These are phyloP conservation scores for Calypte anna DNA, from an alignment of 2,113 vertebrate genomes.

Conservation along the genomic window DNA sequence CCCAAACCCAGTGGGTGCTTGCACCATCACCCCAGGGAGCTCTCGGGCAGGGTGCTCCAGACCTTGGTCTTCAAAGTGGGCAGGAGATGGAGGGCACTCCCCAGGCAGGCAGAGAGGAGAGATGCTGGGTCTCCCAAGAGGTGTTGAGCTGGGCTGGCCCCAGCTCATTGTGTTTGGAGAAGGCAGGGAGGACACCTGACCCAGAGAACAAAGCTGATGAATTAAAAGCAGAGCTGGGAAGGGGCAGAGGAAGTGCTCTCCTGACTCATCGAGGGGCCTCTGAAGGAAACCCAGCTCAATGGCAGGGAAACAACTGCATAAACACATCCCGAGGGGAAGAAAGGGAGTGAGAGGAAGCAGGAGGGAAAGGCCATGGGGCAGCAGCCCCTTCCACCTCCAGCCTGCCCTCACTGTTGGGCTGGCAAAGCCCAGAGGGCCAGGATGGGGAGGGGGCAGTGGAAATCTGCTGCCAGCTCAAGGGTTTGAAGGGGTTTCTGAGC, in stretches of 20 bases:
- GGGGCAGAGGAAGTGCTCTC: slow-evolving; percentile 36
- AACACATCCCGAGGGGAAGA: slow-evolving; percentile 61
- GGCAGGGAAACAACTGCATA: slow-evolving; percentile 60
- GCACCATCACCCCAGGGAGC: background rate
- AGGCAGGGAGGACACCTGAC: slow-evolving; percentile 33
- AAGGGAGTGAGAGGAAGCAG: slow-evolving; percentile 1
- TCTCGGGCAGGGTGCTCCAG: background rate
- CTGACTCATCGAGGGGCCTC: slow-evolving; percentile 24
- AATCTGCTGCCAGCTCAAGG: background rate
- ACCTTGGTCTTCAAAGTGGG: background rate
- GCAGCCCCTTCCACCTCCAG: background rate
- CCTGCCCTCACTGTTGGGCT: background rate
- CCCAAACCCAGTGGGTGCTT: background rate
- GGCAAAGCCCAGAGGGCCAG: background rate
- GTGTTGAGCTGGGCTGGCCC: background rate
- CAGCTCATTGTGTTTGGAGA: slow-evolving; percentile 7
- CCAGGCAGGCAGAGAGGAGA: background rate
- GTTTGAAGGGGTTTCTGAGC: background rate
- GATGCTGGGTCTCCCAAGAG: background rate
- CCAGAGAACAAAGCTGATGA: slow-evolving; percentile 35
- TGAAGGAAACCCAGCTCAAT: slow-evolving; percentile 54
- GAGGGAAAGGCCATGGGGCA: background rate
- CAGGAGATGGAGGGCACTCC: background rate
- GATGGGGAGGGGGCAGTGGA: background rate
- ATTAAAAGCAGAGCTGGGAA: slow-evolving; percentile 64